These are phyloP conservation scores for Neuroterus valhalla DNA, from an alignment of 1,140 invertebrate species.

Conservation along the genomic window DNA sequence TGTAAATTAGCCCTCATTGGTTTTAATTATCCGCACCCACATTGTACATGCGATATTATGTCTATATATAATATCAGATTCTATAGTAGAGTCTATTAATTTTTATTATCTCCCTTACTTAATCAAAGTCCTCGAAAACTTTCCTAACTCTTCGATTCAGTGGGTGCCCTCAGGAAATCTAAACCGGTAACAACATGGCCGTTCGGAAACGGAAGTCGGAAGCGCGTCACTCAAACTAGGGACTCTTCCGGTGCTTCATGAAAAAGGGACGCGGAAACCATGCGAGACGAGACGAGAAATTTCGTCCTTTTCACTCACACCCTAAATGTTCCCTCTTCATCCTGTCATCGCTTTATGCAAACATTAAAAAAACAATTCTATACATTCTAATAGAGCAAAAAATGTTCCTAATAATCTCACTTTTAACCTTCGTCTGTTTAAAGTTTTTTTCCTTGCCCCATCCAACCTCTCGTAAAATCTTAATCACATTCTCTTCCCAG, in stretches of 20 bases:
- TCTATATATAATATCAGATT: neutral
- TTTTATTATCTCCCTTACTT: constrained; percentile 34
- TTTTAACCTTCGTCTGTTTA: no score
- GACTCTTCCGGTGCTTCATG: constrained; percentile 68
- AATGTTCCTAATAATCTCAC: neutral
- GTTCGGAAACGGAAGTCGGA: constrained; percentile 75
- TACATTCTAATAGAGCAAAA: constrained; percentile 11
- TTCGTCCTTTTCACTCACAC: constrained; percentile 13
- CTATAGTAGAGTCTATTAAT: constrained; percentile 8
- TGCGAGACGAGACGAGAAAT: constrained; percentile 48
- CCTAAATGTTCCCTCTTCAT: constrained; percentile 1
- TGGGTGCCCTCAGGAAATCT: constrained; percentile 69
- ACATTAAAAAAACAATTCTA: constrained; percentile 3
- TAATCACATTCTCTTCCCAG: no score
- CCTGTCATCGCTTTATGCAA: neutral
- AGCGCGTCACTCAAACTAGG: constrained; percentile 73
- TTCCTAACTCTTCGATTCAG: constrained; percentile 37
- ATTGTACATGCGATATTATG: no score
- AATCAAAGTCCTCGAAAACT: constrained; percentile 35
- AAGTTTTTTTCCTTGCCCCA: no score
- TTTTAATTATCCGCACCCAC: no score
- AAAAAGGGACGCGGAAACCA: constrained; percentile 60
- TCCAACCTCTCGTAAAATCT: no score
- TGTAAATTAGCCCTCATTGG: no score
- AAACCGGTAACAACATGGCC: constrained; percentile 75